Base-by-base conservation (phyloP, 2,888 invertebrate species). In the Nomada ruficornis region DNA sequence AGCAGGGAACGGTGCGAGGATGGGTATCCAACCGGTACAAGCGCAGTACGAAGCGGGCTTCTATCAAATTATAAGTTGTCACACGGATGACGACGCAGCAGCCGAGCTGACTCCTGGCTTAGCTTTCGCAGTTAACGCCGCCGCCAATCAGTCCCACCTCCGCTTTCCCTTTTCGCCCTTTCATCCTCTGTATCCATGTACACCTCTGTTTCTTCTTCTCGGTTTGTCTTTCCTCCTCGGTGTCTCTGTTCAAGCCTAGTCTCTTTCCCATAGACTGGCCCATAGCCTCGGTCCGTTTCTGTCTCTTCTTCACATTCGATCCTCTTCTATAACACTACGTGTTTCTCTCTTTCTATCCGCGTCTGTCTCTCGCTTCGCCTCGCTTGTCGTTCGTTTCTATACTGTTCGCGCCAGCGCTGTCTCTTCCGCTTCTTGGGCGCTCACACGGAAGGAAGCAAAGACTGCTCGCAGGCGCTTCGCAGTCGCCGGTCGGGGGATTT, bases 41-140 rank as follows among this genome's bases (percentile, higher is more conserved):
- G 82, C 86, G 77, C 80, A 80, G 82, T 83, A 80, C 88, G 87
- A 85, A 86, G 82, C 85, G 89, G 87, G 83, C 85, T 89, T 91
- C 91, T 90, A 91, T 91, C 89, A 89, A 91, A 91, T 91, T 91
- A 91, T 91, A 91, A 91, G 91, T 91, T 91, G 91, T 91, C 90
- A 90, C 91, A 89, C 88, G 91, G 90, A 90, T 91, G 91, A 91
- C 88, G 90, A 89, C 88, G 85, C 89, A 88, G 86, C 89, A 85
- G 83, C 79, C 77, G 71, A 76, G 88, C 89, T 88, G 84, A 86
- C 86, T 88, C 78, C 80, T 77, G 81, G 87, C 86, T 89, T 88
- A 88, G 90, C 90, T 90, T 90, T 89, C 86, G 87, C 87, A 91
- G 90, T 90, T 91, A 90, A 89, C 90, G 86, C 86, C 87, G 87